These are phyloP conservation scores for Aphidius ervi DNA, from an alignment of 1,140 invertebrate genomes.

Conservation along the genomic window DNA sequence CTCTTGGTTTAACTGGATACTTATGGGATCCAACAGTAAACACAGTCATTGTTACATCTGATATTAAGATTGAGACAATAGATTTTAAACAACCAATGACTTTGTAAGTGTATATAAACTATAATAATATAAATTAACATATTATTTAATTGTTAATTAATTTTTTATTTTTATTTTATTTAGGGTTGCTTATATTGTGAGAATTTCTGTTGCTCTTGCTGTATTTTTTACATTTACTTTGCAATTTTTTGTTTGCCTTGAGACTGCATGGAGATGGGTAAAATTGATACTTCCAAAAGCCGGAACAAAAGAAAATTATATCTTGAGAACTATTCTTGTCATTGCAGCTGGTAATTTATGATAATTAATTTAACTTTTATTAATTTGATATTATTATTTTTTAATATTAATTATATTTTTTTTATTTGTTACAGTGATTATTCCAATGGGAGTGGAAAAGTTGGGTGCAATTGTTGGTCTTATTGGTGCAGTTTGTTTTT, in stretches of 20 bases:
- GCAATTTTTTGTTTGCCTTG: conserved; percentile 91
- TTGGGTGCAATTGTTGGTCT: conserved; percentile 90
- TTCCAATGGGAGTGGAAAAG: conserved; percentile 82
- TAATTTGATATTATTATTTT: neutral
- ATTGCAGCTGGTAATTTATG: conserved; percentile 55
- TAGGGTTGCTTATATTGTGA: conserved; percentile 80
- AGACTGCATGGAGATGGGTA: conserved; percentile 71
- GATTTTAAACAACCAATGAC: no score
- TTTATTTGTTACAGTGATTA: conserved; percentile 59
- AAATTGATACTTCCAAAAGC: conserved; percentile 61
- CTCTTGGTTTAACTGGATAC: conserved; percentile 86
- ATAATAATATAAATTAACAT: neutral
- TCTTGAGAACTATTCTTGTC: conserved; percentile 65
- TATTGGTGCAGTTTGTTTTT: conserved; percentile 92
- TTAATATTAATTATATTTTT: neutral
- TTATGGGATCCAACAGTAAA: conserved; percentile 68
- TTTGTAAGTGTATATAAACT: neutral
- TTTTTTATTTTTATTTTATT: conserved; percentile 33
- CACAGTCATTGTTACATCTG: conserved; percentile 69
- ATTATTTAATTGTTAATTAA: conserved; percentile 1
- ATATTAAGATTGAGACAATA: conserved; percentile 53
- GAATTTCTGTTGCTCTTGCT: conserved; percentile 80
- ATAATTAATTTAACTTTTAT: no score
- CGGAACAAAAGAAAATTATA: conserved; percentile 64
- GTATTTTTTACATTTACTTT: conserved; percentile 93